Evolutionary conservation across 2,888 invertebrate genomes (phyloP).

Genomic region (Cantharis rufa): DNA sequence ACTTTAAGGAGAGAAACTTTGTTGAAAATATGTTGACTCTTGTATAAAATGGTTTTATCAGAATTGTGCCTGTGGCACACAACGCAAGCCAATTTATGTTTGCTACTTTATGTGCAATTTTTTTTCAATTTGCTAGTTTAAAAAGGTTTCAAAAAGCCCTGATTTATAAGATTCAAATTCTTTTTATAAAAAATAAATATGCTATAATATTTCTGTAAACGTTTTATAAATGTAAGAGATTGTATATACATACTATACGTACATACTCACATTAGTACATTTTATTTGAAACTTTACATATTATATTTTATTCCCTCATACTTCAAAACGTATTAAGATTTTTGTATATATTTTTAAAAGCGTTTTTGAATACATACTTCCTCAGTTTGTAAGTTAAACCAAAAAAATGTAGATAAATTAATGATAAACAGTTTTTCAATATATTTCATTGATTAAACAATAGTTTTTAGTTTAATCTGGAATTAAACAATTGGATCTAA

Average conservation of each 20-base stretch:
- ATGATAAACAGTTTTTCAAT: too few species aligned
- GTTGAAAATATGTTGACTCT: conserved; percentile 2
- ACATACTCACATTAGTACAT: not conserved
- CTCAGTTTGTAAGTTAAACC: too few species aligned
- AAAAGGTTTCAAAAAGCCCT: not conserved
- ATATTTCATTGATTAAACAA: too few species aligned
- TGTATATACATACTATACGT: not conserved
- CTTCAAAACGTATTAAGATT: not conserved
- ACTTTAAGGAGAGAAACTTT: not conserved
- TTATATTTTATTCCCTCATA: not conserved
- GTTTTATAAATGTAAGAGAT: not conserved
- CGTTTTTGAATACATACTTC: too few species aligned
- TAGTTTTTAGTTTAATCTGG: too few species aligned
- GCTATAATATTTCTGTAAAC: not conserved
- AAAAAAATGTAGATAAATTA: too few species aligned
- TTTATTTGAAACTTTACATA: not conserved
- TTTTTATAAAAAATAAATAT: not conserved
- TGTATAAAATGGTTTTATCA: conserved; percentile 1
- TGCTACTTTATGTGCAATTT: conserved; percentile 1
- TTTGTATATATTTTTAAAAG: not conserved
- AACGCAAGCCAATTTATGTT: conserved; percentile 3
- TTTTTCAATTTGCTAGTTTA: conserved; percentile 1
- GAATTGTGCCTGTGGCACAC: conserved; percentile 3
- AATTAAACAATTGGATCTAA: too few species aligned
- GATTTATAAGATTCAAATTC: conserved; percentile 2